Conservation (phyloP, 2,113 vertebrate genomes). For the Chlamydotis undulata region DNA sequence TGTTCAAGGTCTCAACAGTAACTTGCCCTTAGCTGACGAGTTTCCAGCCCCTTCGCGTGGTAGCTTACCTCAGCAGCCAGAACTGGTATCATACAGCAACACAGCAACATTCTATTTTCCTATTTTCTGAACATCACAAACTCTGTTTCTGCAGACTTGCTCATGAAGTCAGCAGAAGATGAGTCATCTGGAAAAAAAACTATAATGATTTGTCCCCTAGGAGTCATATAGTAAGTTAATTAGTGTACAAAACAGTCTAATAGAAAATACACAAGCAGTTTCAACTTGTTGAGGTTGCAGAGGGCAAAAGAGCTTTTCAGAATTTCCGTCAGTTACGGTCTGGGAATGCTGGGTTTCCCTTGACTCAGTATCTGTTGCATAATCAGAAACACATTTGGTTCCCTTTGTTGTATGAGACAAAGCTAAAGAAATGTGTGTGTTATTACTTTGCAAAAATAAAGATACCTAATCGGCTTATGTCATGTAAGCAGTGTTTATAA, state of each 20-base stretch:
- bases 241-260: conserved; percentile 36
- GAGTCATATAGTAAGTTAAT: conserved; percentile 51
- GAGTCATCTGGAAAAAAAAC: conserved; percentile 53
- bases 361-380: background rate
- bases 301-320: conserved; percentile 33
- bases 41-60: background rate
- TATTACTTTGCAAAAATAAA: conserved; percentile 28
- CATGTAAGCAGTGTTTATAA: background rate
- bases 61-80: background rate
- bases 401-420: conserved; percentile 26
- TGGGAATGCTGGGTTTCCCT: conserved; percentile 52
- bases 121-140: background rate
- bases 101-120: background rate
- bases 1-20: background rate
- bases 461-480: background rate
- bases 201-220: conserved; percentile 8
- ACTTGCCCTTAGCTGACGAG: background rate
- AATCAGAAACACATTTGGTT: conserved; percentile 49
- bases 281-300: conserved; percentile 12
- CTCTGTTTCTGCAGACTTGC: background rate
- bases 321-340: conserved; percentile 36
- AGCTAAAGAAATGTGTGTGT: conserved; percentile 11
- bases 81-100: background rate
- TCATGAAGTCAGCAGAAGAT: conserved; percentile 37
- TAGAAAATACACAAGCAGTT: background rate